Base-by-base conservation (phyloP, 2,797 vertebrate genomes). In the Enteromius paludinosus region DNA sequence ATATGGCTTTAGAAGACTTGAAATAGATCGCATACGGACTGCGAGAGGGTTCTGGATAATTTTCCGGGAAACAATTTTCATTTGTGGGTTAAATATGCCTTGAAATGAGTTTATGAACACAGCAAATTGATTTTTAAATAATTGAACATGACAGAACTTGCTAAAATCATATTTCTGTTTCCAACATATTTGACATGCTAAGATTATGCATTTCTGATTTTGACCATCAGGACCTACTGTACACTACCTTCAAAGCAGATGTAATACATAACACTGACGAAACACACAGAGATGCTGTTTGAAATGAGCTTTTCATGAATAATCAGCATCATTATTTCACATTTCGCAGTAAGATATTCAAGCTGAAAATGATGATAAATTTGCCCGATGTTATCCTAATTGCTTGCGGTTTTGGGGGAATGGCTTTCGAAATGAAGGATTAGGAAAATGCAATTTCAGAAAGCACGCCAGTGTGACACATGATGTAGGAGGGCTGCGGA, bases 321-420 rank as follows among this genome's bases (percentile, higher is more conserved):
- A 87, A 89, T 86, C 81, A 84, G 74, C 30, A 20, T 81, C 85
- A 87, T 89, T 87, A 87, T 88, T 87, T 87, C 79, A 87, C 83
- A 83, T 79, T 87, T 83, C 76, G 71, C 64, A 56, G 81, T 80
- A 80, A 84, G 80, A 87, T 84, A 86, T 87, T 86, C 85, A 68
- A 75, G 64, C 59, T 81, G 79, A 84, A 87, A 87, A 82, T 83
- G 77, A 86, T 87, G 87, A 90, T 89, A 87, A 85, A 88, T 88
- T 84, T 75, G 73, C 82, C 82, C 82, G 88, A 90, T 90, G 79
- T 88, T 80, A 79, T 87, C 85, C 85, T 87, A 90, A 90, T 88
- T 88, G 87, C 81, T 83, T 74, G 83, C 35, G 83, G 84, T 87
- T 89, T 82, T 86, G 82, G 77, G 41, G 83, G 84, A 84, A 88